Conservation (phyloP, 2,888 invertebrate genomes). For the Crematogaster levior region DNA sequence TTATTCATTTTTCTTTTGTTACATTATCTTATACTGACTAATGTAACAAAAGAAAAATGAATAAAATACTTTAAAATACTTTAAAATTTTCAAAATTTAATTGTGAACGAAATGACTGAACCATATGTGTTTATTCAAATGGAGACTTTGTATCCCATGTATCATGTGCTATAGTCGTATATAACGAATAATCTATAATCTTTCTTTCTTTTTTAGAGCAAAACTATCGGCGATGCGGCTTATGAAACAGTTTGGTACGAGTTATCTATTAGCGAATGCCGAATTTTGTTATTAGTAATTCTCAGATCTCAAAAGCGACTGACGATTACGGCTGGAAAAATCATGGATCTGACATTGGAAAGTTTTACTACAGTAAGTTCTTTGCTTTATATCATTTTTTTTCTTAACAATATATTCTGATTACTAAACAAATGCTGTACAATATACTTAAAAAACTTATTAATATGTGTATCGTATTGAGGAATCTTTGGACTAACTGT, state of each 20-base stretch:
- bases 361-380: constrained; percentile 60
- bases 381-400: neutral
- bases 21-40: no score
- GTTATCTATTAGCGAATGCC: constrained; percentile 44
- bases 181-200: neutral
- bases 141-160: neutral
- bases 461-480: neutral
- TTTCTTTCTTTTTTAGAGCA: constrained; percentile 57
- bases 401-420: neutral
- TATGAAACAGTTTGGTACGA: constrained; percentile 68
- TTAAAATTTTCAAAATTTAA: neutral
- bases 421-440: neutral
- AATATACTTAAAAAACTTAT: neutral
- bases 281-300: constrained; percentile 62
- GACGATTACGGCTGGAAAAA: constrained; percentile 63
- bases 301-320: constrained; percentile 59
- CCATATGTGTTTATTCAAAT: neutral
- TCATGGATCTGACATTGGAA: constrained; percentile 62
- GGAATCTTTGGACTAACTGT: neutral
- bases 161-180: neutral
- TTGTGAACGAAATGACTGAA: neutral
- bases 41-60: no score
- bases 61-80: no score
- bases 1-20: neutral
- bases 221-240: constrained; percentile 54